These are phyloP conservation scores for Dipodomys spectabilis DNA, from an alignment of 2,113 vertebrate genomes.

Conservation along the genomic window DNA sequence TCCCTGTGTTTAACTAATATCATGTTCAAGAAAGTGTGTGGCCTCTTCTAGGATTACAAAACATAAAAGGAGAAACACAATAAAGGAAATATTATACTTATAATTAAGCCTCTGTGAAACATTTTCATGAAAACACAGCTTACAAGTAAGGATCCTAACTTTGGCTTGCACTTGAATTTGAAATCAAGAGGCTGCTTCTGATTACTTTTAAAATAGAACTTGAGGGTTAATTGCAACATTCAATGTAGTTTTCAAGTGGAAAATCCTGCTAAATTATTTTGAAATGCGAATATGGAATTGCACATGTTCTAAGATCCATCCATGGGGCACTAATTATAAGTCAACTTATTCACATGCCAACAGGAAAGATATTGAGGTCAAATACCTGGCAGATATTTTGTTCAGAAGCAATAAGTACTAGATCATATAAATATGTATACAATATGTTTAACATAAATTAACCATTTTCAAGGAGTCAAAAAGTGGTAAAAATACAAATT, in stretches of 20 bases:
- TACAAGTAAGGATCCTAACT: constrained; percentile 41
- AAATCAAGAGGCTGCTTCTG: constrained; percentile 37
- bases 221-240: constrained; percentile 49
- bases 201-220: constrained; percentile 61
- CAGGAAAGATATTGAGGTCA: not conserved
- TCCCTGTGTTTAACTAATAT: constrained; percentile 55
- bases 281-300: constrained; percentile 35
- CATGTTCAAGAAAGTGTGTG: constrained; percentile 23
- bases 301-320: not conserved
- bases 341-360: not conserved
- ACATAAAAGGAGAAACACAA: constrained; percentile 47
- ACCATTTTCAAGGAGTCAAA: constrained; percentile 14
- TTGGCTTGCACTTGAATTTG: constrained; percentile 50
- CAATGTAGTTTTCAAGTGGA: constrained; percentile 16
- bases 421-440: not conserved
- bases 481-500: constrained; percentile 18
- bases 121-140: constrained; percentile 43
- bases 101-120: constrained; percentile 63
- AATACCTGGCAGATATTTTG: not conserved
- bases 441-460: not conserved
- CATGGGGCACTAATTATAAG: not conserved
- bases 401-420: not conserved
- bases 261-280: constrained; percentile 30
- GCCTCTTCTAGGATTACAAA: constrained; percentile 37
- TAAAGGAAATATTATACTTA: constrained; percentile 35